Evolutionary conservation across 2,888 invertebrate genomes (phyloP), one percentile per base, ranked within the genome.

Genomic region (Oligia strigilis): DNA sequence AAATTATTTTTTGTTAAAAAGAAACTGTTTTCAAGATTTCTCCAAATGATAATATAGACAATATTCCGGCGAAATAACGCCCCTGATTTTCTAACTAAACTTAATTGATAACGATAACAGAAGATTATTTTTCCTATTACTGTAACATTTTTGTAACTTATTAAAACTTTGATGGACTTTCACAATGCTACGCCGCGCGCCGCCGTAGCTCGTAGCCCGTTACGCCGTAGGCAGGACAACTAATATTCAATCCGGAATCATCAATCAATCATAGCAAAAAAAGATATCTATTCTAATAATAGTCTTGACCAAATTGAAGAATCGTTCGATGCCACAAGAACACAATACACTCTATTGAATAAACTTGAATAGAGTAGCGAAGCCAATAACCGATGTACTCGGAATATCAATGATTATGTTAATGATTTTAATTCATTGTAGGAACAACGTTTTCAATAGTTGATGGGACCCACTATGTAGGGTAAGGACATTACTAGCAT

Each of bases 401-500:
- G 17, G 85, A 85, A 85, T 85, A 80, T 85, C 75, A 85, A 85
- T 80, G 72, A 80, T 85, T 77, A 83, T 83, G 80, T 58, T 77
- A 85, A 85, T 80, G 66, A 70, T 83, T 85, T 82, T 82, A 82
- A 80, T 85, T 85, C 80, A 75, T 67, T 52, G 77, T 74, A 85
- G 62, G 77, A 83, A 77, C 77, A 74, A 81, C 65, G 69, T 80
- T 85, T 85, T 76, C 67, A 75, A 64, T 80, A 73, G 60, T 74
- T 71, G 76, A 78, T 84, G 83, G 83, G 74, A 72, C 46, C 77
- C 52, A 64, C 58, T 80, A 88, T 85, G 78, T 85, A 80, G 87
- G 88, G 74, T 87, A 89, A 88, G 88, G 89, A 77, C 85, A 78
- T 72, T 66, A 69, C 72, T 58, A 80, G 78, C 69, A 77, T 82